A percentile compares a stretch with the other conserved stretches of the same genome.
These are phyloP conservation scores for Phalera bucephala DNA, from an alignment of 2,888 invertebrate genomes.

Conservation along the genomic window DNA sequence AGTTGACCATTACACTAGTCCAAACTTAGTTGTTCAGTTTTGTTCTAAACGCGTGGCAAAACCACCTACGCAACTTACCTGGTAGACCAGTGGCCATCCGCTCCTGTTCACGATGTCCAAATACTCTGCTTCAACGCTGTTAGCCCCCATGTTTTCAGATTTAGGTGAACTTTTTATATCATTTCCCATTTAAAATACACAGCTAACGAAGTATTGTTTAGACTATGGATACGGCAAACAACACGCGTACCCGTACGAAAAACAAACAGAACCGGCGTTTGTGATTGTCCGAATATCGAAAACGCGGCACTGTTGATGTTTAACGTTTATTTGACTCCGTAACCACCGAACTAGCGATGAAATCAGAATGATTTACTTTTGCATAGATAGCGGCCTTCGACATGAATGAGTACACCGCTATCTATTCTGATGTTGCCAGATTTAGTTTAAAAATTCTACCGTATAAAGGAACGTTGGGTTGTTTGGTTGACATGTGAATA, in stretches of 20 bases:
- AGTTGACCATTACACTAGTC: not conserved
- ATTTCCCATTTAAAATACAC: conserved; percentile 20
- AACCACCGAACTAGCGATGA: conserved; percentile 16
- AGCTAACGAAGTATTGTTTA: conserved; percentile 28
- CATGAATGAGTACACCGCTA: conserved; percentile 35
- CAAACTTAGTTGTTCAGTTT: not conserved
- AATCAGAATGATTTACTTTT: conserved; percentile 27
- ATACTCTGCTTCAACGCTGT: conserved; percentile 87
- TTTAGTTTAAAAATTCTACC: conserved; percentile 15
- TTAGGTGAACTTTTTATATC: conserved; percentile 26
- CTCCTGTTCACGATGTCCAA: conserved; percentile 86
- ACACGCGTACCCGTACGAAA: conserved; percentile 18
- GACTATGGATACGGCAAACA: conserved; percentile 26
- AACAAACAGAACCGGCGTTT: conserved; percentile 9
- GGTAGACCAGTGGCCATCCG: conserved; percentile 88
- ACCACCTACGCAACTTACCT: conserved; percentile 79
- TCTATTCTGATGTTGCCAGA: conserved; percentile 37
- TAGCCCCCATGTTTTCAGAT: conserved; percentile 33
- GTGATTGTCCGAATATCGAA: conserved; percentile 3
- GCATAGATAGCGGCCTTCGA: conserved; percentile 26
- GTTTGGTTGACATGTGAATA: too few species aligned
- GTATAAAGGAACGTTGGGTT: conserved; percentile 3
- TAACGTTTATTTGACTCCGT: conserved; percentile 10
- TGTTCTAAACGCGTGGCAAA: conserved; percentile 52
- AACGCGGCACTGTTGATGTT: conserved; percentile 6